Evolutionary conservation across 2,797 vertebrate species (phyloP).

Genomic region (Lagorchestes hirsutus): DNA sequence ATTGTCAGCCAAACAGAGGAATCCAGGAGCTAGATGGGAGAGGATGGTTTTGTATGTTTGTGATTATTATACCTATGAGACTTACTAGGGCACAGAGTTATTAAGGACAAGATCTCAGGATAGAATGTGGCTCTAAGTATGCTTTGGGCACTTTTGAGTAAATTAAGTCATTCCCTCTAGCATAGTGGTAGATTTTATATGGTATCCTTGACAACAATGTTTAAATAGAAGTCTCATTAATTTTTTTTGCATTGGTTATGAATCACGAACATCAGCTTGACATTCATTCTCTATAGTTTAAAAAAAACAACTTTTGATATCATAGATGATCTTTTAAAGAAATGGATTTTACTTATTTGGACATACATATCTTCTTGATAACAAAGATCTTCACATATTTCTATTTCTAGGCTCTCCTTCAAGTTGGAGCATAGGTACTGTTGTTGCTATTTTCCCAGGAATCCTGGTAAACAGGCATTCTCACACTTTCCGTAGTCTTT

Average conservation of each 20-base stretch:
- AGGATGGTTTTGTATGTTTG: slow-evolving; percentile 14
- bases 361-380: not conserved
- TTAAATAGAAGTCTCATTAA: slow-evolving; percentile 25
- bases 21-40: not conserved
- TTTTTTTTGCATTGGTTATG: slow-evolving; percentile 19
- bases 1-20: not conserved
- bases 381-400: not conserved
- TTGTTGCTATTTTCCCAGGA: not conserved
- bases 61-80: slow-evolving; percentile 23
- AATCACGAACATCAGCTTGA: not conserved
- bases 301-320: slow-evolving; percentile 45
- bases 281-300: slow-evolving; percentile 21
- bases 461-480: slow-evolving; percentile 29
- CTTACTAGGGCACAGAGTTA: not conserved
- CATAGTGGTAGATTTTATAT: slow-evolving; percentile 34
- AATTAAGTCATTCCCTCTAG: slow-evolving; percentile 18
- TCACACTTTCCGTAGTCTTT: slow-evolving; percentile 4
- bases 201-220: slow-evolving; percentile 11
- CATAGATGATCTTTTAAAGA: slow-evolving; percentile 12
- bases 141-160: not conserved
- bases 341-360: not conserved
- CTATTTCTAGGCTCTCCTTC: not conserved
- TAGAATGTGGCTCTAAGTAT: not conserved
- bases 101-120: slow-evolving; percentile 37
- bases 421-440: slow-evolving; percentile 3